Evolutionary conservation across 2,113 vertebrate genomes (phyloP).

Genomic region (Petrocephalus microphthalmus): DNA sequence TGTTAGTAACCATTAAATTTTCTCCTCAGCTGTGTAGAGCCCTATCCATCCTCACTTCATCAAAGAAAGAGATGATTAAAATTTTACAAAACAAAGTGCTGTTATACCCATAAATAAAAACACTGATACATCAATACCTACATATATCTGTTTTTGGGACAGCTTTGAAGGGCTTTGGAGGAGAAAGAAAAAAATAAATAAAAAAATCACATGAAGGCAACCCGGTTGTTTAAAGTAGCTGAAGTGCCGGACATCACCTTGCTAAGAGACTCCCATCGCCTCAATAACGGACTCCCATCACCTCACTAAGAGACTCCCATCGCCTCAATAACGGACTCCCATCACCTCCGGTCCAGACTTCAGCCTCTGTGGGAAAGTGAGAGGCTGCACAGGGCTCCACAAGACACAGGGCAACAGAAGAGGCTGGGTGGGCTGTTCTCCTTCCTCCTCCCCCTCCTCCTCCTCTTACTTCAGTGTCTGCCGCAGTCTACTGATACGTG

Average conservation of each 20-base stretch:
- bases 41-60: background rate
- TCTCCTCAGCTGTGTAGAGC: background rate
- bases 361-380: background rate
- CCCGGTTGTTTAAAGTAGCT: conserved; percentile 24
- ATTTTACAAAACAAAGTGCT: conserved; percentile 6
- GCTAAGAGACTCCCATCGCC: too few relatives aligned
- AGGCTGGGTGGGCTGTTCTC: conserved; percentile 26
- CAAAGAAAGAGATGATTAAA: background rate
- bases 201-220: conserved; percentile 25
- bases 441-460: background rate
- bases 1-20: background rate
- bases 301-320: too few relatives aligned
- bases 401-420: conserved; percentile 42
- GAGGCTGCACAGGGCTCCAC: conserved; percentile 20
- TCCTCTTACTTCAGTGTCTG: conserved; percentile 44
- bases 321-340: background rate
- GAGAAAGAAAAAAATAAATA: background rate
- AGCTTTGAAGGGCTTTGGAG: background rate
- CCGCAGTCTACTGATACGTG: conserved; percentile 36
- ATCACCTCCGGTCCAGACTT: background rate
- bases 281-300: background rate
- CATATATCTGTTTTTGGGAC: background rate
- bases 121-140: background rate
- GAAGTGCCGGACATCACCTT: conserved; percentile 1
- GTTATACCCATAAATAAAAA: background rate